phyloP scores from a whole-genome alignment of 30 jellyfish, hydroid and myxozoan genomes.

The Turritopsis dohrnii region DNA sequence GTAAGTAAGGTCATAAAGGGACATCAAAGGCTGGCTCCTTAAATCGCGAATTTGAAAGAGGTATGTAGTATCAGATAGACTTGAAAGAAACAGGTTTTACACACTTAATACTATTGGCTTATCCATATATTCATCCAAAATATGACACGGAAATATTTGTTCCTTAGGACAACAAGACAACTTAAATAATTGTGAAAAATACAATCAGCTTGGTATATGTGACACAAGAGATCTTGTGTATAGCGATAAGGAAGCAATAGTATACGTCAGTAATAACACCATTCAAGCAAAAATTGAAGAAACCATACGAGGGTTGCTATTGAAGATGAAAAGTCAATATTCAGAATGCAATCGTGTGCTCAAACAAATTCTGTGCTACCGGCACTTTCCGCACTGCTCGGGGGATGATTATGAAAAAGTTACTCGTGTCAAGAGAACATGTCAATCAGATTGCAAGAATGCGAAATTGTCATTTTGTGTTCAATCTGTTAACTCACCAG shows the following conservation, averaged over 20 bases:
- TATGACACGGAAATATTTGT: too few species aligned
- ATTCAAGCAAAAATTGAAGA: background rate
- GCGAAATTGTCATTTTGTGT: background rate
- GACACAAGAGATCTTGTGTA: background rate
- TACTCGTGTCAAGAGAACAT: background rate
- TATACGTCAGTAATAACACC: background rate
- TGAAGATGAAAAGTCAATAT: background rate
- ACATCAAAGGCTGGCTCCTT: too few species aligned
- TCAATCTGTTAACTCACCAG: background rate
- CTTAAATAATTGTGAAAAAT: background rate
- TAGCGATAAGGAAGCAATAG: background rate
- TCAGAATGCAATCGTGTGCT: background rate
- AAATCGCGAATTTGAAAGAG: too few species aligned
- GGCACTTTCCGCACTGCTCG: background rate
- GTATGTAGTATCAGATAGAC: too few species aligned
- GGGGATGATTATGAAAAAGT: background rate
- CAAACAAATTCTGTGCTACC: background rate
- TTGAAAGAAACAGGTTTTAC: too few species aligned
- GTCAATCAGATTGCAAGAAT: background rate
- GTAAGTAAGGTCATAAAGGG: too few species aligned
- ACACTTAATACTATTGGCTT: too few species aligned
- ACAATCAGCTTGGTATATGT: background rate
- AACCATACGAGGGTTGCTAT: background rate
- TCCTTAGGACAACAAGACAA: background rate
- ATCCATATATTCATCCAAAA: too few species aligned